A percentile compares a stretch with the other conserved stretches of the same genome.
phyloP scores from a whole-genome alignment of 2,888 invertebrate genomes.

The Caenorhabditis sp. region DNA sequence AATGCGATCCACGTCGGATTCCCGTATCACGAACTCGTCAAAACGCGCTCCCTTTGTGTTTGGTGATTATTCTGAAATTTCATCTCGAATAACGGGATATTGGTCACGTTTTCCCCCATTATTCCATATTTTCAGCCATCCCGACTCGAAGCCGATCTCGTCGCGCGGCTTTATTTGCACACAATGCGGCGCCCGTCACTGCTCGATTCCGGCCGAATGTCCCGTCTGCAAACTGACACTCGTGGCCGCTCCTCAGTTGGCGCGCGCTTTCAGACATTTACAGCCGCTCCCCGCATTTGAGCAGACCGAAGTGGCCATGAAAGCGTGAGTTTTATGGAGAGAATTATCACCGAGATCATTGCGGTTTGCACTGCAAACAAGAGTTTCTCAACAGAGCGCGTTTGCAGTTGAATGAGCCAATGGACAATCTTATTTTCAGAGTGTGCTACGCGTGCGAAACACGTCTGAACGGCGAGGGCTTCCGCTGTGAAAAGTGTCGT shows the following conservation, averaged over 20 bases:
- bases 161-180: slow-evolving; percentile 81
- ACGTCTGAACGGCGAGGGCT: slow-evolving; percentile 68
- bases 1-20: slow-evolving; percentile 76
- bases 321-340: slow-evolving; percentile 20
- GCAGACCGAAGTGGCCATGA: slow-evolving; percentile 29
- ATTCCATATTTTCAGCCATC: slow-evolving; percentile 57
- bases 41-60: slow-evolving; percentile 68
- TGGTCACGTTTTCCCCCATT: neutral
- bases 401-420: no score
- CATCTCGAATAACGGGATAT: no score
- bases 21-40: slow-evolving; percentile 68
- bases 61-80: slow-evolving; percentile 63
- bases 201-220: slow-evolving; percentile 97
- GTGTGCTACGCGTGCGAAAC: slow-evolving; percentile 72
- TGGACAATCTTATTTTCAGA: slow-evolving; percentile 17
- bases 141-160: slow-evolving; percentile 61
- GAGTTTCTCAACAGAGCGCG: no score
- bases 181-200: slow-evolving; percentile 96
- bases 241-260: slow-evolving; percentile 93
- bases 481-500: slow-evolving; percentile 66
- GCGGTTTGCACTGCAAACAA: no score
- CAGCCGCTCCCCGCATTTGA: slow-evolving; percentile 64
- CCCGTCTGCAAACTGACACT: slow-evolving; percentile 94
- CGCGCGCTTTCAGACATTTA: slow-evolving; percentile 67
- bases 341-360: no score